Evolutionary conservation across 2,888 invertebrate species (phyloP).

Genomic region (Dexiosoma caninum): DNA sequence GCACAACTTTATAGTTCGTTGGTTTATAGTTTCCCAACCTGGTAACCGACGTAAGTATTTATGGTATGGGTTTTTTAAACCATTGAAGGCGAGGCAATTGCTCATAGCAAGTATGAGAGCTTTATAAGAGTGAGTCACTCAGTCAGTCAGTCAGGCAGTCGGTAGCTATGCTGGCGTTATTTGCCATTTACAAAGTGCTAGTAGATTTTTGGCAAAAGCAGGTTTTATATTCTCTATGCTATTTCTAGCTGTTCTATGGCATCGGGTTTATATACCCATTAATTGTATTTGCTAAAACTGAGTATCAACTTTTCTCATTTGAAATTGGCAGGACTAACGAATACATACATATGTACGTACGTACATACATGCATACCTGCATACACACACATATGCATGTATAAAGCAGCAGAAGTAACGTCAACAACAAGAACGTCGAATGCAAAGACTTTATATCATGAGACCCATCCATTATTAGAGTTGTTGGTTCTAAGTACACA

Average conservation of each 20-base stretch:
- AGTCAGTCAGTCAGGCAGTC: too few species aligned
- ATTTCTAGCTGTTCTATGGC: slow-evolving; percentile 7
- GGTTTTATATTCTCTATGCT: slow-evolving; percentile 43
- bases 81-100: slow-evolving; percentile 26
- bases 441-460: slow-evolving; percentile 23
- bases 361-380: too few species aligned
- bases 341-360: too few species aligned
- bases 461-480: slow-evolving; percentile 57
- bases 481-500: slow-evolving; percentile 31
- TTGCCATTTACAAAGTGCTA: slow-evolving; percentile 20
- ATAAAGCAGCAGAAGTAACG: background rate
- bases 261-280: slow-evolving; percentile 38
- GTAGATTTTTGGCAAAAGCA: slow-evolving; percentile 51
- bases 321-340: slow-evolving; percentile 44
- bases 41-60: slow-evolving; percentile 17
- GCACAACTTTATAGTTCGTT: slow-evolving; percentile 12
- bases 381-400: too few species aligned
- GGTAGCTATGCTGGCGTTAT: slow-evolving; percentile 9
- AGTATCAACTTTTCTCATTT: slow-evolving; percentile 33
- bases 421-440: background rate
- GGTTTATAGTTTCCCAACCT: slow-evolving; percentile 32
- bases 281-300: slow-evolving; percentile 18
- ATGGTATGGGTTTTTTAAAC: slow-evolving; percentile 39
- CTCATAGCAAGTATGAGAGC: background rate
- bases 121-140: slow-evolving; percentile 2